Percentiles rank a stretch among this genome's conserved stretches.
Conservation (phyloP, 2,888 invertebrate genomes). For the Lysandra coridon region DNA sequence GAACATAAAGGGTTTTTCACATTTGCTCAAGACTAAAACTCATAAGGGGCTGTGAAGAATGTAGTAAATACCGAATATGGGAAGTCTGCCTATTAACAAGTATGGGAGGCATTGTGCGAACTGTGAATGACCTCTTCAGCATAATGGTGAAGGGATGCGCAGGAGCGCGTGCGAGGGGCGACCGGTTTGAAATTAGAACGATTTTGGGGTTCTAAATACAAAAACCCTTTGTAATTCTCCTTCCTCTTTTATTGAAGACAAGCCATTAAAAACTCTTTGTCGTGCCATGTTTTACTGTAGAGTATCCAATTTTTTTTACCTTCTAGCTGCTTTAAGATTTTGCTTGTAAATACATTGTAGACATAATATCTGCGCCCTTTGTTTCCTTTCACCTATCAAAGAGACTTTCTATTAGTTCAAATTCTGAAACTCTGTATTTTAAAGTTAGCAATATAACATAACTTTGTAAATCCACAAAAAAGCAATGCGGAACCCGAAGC, state of each 20-base stretch:
- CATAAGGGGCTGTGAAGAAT: constrained; percentile 15
- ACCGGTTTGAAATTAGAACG: constrained; percentile 80
- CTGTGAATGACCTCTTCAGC: constrained; percentile 80
- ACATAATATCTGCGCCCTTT: too few relatives aligned
- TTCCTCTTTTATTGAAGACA: too few relatives aligned
- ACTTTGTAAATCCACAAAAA: background rate
- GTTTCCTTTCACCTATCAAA: too few relatives aligned
- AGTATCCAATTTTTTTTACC: too few relatives aligned
- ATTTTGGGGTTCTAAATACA: background rate
- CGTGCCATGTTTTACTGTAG: too few relatives aligned
- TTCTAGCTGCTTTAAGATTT: too few relatives aligned
- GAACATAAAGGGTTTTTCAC: background rate
- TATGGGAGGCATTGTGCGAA: constrained; percentile 73
- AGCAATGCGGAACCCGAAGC: background rate
- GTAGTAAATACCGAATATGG: constrained; percentile 46
- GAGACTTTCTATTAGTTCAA: too few relatives aligned
- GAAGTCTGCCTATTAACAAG: constrained; percentile 63
- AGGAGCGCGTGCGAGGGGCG: constrained; percentile 75
- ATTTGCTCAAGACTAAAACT: constrained; percentile 19
- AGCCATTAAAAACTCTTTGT: too few relatives aligned
- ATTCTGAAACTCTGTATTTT: too few relatives aligned
- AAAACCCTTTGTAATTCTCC: background rate
- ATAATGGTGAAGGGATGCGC: constrained; percentile 78
- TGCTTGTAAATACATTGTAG: too few relatives aligned
- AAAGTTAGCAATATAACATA: background rate